A percentile compares a stretch with the other conserved stretches of the same genome.
Evolutionary conservation across 2,797 vertebrate species (phyloP).

Genomic region (Ceryle rudis): DNA sequence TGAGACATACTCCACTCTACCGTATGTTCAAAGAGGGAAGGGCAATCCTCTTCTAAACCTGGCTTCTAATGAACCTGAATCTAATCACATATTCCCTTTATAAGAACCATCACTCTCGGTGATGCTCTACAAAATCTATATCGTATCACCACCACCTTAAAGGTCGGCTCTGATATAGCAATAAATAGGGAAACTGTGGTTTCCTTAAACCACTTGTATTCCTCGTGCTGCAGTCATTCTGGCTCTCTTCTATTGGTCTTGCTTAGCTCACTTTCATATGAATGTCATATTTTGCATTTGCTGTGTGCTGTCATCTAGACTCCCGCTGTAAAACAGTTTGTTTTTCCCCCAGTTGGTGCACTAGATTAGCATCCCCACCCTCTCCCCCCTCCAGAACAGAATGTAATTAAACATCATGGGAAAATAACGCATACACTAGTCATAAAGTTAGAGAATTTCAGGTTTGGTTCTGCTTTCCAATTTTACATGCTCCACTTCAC

Average conservation of each 20-base stretch:
- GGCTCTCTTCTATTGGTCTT: slow-evolving; percentile 44
- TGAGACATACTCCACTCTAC: not conserved
- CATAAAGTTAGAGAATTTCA: slow-evolving; percentile 49
- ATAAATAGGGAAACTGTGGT: slow-evolving; percentile 40
- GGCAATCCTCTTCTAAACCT: slow-evolving; percentile 57
- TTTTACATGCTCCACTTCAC: slow-evolving; percentile 38
- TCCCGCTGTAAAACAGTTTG: slow-evolving; percentile 61
- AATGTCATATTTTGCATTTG: slow-evolving; percentile 80
- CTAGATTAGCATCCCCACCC: slow-evolving; percentile 26
- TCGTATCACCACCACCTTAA: not conserved
- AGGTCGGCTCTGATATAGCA: slow-evolving; percentile 57
- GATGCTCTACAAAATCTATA: slow-evolving; percentile 14
- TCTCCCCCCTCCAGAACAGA: slow-evolving; percentile 18
- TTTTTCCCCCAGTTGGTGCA: slow-evolving; percentile 35
- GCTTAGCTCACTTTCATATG: slow-evolving; percentile 66
- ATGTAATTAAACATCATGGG: slow-evolving; percentile 66
- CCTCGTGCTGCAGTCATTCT: slow-evolving; percentile 58
- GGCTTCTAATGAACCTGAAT: slow-evolving; percentile 55
- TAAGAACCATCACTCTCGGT: not conserved
- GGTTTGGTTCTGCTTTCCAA: slow-evolving; percentile 34
- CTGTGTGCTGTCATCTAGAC: slow-evolving; percentile 57
- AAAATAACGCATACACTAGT: slow-evolving; percentile 39
- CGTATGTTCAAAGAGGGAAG: slow-evolving; percentile 62
- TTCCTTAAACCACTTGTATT: slow-evolving; percentile 49
- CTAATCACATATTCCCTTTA: slow-evolving; percentile 62